These are phyloP conservation scores for Coendou prehensilis DNA, from an alignment of 2,797 vertebrate genomes.

Conservation along the genomic window DNA sequence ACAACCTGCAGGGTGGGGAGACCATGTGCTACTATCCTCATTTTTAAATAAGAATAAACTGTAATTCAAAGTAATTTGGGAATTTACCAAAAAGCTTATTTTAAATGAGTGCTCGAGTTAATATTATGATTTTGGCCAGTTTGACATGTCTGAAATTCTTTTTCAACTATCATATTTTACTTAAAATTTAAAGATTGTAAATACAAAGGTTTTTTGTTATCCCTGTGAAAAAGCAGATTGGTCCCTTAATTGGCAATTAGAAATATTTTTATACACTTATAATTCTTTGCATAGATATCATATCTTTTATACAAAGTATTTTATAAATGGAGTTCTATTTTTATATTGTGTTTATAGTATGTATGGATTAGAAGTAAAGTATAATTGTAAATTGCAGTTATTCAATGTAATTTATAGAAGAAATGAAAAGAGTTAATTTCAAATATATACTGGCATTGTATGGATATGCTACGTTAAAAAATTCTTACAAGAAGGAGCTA, in stretches of 20 bases:
- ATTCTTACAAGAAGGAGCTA: not conserved
- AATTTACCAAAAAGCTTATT: not conserved
- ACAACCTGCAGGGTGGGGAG: not conserved
- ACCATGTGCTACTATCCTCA: not conserved
- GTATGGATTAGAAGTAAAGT: not conserved
- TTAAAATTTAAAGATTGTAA: conserved; percentile 34
- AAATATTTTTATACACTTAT: conserved; percentile 37
- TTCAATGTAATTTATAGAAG: conserved; percentile 64
- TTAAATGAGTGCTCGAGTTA: not conserved
- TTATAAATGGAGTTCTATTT: conserved; percentile 46
- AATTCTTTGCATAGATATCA: conserved; percentile 5
- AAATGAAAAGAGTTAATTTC: conserved; percentile 20
- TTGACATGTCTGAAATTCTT: conserved; percentile 5
- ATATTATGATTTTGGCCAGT: conserved; percentile 28
- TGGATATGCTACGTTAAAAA: not conserved
- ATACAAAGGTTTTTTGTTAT: not conserved
- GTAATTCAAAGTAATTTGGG: conserved; percentile 28
- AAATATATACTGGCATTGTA: not conserved
- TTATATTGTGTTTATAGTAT: conserved; percentile 27
- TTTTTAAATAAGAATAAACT: conserved; percentile 62
- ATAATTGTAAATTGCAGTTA: conserved; percentile 50
- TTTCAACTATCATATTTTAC: conserved; percentile 20
- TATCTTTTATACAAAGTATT: conserved; percentile 21
- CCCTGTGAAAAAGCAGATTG: conserved; percentile 39
- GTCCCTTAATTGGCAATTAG: not conserved